Percentiles rank a stretch among this genome's conserved stretches.
Conservation (phyloP, 2,113 vertebrate genomes). For the Heliornis fulica region DNA sequence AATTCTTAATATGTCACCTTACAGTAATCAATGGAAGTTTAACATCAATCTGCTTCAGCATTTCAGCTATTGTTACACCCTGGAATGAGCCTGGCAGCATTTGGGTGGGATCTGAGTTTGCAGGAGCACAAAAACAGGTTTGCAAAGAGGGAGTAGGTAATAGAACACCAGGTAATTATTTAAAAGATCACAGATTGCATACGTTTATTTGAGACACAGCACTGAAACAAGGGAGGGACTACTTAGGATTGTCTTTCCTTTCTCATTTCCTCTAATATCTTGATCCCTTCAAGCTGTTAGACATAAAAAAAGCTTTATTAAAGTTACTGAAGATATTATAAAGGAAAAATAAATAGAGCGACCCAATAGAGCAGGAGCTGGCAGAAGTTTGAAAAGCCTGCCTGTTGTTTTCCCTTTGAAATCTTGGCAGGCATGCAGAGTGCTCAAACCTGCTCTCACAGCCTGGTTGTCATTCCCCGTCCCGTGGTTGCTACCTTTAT, state of each 20-base stretch:
- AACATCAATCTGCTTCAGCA: constrained; percentile 34
- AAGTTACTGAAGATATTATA: constrained; percentile 39
- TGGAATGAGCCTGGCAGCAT: constrained; percentile 29
- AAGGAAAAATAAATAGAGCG: constrained; percentile 14
- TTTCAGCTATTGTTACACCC: background rate
- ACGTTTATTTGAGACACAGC: background rate
- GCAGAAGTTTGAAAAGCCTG: constrained; percentile 38
- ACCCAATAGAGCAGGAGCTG: constrained; percentile 14
- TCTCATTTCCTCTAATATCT: constrained; percentile 19
- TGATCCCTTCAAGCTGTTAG: constrained; percentile 6
- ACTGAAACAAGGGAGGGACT: background rate
- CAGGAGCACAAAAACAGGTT: background rate
- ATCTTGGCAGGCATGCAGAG: constrained; percentile 23
- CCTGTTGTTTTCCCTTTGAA: constrained; percentile 26
- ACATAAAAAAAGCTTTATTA: constrained; percentile 57
- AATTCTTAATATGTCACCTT: constrained; percentile 41
- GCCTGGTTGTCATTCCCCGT: background rate
- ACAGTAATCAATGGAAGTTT: constrained; percentile 57
- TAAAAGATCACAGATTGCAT: constrained; percentile 47
- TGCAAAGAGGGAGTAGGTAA: constrained; percentile 23
- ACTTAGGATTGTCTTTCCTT: constrained; percentile 17
- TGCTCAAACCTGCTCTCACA: background rate
- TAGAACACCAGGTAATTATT: constrained; percentile 26
- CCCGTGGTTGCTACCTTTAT: background rate
- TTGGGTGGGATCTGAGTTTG: background rate